Evolutionary conservation across 2,113 vertebrate genomes (phyloP), one percentile per base, ranked within the genome.

Genomic region (Zosterops lateralis): DNA sequence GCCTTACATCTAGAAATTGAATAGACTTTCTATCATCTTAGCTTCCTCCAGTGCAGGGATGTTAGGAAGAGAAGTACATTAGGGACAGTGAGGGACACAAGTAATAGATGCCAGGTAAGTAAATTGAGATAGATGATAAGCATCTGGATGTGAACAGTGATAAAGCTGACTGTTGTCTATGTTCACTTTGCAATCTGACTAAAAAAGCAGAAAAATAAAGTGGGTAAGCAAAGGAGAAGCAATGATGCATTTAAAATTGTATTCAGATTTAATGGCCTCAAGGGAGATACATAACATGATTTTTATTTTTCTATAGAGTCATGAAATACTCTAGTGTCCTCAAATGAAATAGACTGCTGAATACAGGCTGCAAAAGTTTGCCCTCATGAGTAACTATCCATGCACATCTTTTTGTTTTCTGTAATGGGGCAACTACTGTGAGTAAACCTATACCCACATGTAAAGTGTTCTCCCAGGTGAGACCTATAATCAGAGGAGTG

Each of bases 161-260:
- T 90, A 84, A 87, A 92, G 75, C 91, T 95, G 75, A 86, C 84
- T 83, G 56, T 70, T 95, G 66, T 40, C 71, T 76, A 12, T 91
- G 31, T 80, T 95, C 87, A 40, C 58, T 77, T 71, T 85, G 78
- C 64, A 83, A 38, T 76, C 67, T 91, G 89, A 95, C 89, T 90
- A 73, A 94, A 96, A 96, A 91, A 80, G 84, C 75, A 94, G 90
- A 93, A 95, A 97, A 94, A 95, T 89, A 67, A 95, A 89, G 38
- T 83, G 92, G 66, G 93, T 95, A 96, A 95, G 91, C 91, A 95
- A 77, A 74, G 44, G 36, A 91, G 74, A 94, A 89, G 85, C 90
- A 94, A 85, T 86, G 94, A 90, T 94, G 92, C 92, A 90, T 95
- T 94, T 92, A 81, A 92, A 95, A 95, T 84, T 83, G 56, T 96